Evolutionary conservation across 2,888 invertebrate species (phyloP).

Genomic region (Drosophila gaucha): DNA sequence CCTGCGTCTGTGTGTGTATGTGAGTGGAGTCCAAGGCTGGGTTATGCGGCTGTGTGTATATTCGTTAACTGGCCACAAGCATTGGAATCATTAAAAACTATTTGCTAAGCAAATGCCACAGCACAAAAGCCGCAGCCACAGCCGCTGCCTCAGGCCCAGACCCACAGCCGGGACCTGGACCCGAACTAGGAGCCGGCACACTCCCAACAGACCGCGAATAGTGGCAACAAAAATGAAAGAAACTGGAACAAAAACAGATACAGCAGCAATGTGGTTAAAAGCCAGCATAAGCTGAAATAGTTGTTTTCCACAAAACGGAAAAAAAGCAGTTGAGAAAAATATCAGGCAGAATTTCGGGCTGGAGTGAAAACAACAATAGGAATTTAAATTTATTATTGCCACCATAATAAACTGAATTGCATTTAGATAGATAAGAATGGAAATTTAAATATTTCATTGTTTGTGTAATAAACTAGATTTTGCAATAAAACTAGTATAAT

Average conservation of each 20-base stretch:
- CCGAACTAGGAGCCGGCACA: not conserved
- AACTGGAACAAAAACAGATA: conserved; percentile 5
- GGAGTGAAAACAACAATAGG: not conserved
- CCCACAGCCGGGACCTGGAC: not conserved
- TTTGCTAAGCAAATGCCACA: conserved; percentile 73
- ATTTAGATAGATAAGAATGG: too few relatives aligned
- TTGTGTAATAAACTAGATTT: too few relatives aligned
- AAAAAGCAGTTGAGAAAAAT: not conserved
- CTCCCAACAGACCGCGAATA: conserved; percentile 11
- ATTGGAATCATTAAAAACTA: conserved; percentile 77
- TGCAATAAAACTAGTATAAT: too few relatives aligned
- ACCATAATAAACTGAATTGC: too few relatives aligned
- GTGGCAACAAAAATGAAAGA: conserved; percentile 23
- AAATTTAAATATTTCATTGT: too few relatives aligned
- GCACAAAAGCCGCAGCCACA: conserved; percentile 51
- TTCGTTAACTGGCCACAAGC: conserved; percentile 54
- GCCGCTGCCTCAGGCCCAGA: conserved; percentile 4
- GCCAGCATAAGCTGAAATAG: conserved; percentile 15
- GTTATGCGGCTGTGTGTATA: conserved; percentile 6
- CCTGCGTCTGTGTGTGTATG: not conserved
- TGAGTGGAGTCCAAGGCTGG: not conserved
- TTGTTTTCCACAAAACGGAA: conserved; percentile 5
- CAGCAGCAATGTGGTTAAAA: conserved; percentile 28
- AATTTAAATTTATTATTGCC: not conserved
- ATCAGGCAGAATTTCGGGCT: not conserved